Evolutionary conservation across 2,797 vertebrate genomes (phyloP).

Genomic region (Poeciliopsis gracilis): DNA sequence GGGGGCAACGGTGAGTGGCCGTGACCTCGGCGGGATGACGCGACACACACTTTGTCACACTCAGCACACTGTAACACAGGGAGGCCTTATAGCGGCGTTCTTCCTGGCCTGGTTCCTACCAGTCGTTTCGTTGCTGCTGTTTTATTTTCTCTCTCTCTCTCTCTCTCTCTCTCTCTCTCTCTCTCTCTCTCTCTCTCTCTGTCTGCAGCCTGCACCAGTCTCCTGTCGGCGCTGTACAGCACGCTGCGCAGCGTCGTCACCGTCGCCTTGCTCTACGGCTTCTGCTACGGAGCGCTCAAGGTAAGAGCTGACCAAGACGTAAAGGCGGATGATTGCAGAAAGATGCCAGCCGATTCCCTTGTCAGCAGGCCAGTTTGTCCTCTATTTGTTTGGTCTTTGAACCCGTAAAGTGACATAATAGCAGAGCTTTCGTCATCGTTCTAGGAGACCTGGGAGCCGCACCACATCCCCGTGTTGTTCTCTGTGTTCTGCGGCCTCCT

Average conservation of each 20-base stretch:
- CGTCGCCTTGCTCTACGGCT: slow-evolving; percentile 94
- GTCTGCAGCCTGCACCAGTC: slow-evolving; percentile 91
- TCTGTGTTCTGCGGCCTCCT: slow-evolving; percentile 96
- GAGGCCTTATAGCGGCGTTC: slow-evolving; percentile 49
- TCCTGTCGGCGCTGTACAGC: slow-evolving; percentile 95
- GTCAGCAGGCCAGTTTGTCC: not conserved
- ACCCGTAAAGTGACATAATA: not conserved
- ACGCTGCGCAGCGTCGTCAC: slow-evolving; percentile 93
- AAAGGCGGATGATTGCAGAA: not conserved
- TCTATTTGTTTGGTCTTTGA: not conserved
- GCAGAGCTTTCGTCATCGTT: not conserved
- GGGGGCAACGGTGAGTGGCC: slow-evolving; percentile 93
- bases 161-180: slow-evolving; percentile 27
- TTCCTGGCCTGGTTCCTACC: slow-evolving; percentile 28
- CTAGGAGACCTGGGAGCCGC: slow-evolving; percentile 97
- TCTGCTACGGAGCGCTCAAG: slow-evolving; percentile 97
- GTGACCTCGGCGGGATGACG: slow-evolving; percentile 36
- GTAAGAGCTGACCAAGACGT: slow-evolving; percentile 71
- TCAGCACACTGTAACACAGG: slow-evolving; percentile 13
- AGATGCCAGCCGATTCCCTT: not conserved
- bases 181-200: slow-evolving; percentile 44
- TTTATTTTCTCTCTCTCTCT: slow-evolving; percentile 38
- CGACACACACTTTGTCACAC: not conserved
- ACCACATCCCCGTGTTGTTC: slow-evolving; percentile 98
- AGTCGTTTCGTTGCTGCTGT: slow-evolving; percentile 35